These are phyloP conservation scores for Mesoligia furuncula DNA, from an alignment of 2,888 invertebrate species.

Conservation along the genomic window DNA sequence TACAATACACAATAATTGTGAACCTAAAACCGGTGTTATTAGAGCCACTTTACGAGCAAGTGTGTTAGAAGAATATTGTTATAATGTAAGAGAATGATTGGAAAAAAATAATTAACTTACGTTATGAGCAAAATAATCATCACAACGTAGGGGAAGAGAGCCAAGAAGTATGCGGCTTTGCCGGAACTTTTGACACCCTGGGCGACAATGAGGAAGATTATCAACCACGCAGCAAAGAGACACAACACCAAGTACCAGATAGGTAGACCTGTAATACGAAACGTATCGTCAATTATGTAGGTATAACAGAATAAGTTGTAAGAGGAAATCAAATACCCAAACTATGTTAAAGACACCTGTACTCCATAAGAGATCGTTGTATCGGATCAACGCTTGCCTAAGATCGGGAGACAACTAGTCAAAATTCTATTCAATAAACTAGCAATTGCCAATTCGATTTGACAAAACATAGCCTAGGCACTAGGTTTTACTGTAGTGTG, in stretches of 20 bases:
- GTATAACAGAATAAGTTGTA: background rate
- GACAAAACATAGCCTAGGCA: background rate
- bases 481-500: background rate
- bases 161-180: slow-evolving; percentile 97
- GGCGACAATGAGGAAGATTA: slow-evolving; percentile 92
- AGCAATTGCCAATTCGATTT: background rate
- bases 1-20: background rate
- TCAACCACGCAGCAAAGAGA: slow-evolving; percentile 92
- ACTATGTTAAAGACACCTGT: background rate
- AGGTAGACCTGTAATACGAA: slow-evolving; percentile 86
- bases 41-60: background rate
- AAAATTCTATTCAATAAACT: background rate
- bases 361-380: background rate
- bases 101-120: slow-evolving; percentile 68
- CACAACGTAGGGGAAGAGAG: slow-evolving; percentile 95
- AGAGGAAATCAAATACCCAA: background rate
- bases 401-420: slow-evolving; percentile 2
- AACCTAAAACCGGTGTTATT: background rate
- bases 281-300: background rate
- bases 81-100: background rate
- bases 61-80: background rate
- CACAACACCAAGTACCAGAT: slow-evolving; percentile 93
- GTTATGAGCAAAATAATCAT: slow-evolving; percentile 93
- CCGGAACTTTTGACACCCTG: slow-evolving; percentile 95
- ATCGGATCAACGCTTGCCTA: background rate